Evolutionary conservation across 2,113 vertebrate genomes (phyloP).

Genomic region (Brachyhypopomus occidentalis): DNA sequence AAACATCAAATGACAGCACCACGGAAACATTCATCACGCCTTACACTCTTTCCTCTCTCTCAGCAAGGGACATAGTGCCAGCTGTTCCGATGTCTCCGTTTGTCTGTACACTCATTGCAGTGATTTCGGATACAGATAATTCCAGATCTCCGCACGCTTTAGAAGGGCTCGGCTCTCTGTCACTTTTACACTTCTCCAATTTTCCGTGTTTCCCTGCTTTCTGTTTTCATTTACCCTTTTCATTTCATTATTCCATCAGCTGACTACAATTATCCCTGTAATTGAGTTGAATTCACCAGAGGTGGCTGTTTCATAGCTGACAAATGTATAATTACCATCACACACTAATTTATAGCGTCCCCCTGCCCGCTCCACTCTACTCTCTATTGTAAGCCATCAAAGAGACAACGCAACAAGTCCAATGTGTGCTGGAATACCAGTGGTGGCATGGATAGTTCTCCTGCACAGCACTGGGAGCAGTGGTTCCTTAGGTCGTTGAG

Average conservation of each 20-base stretch:
- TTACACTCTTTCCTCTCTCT: slow-evolving; percentile 18
- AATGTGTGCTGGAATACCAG: neutral
- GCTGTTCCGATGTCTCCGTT: slow-evolving; percentile 30
- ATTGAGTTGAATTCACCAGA: neutral
- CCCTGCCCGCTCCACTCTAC: no score
- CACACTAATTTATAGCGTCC: no score
- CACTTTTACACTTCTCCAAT: neutral
- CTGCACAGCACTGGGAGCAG: neutral
- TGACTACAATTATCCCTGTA: neutral
- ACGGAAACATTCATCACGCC: slow-evolving; percentile 36
- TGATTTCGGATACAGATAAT: slow-evolving; percentile 18
- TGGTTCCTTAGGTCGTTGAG: neutral
- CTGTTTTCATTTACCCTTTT: neutral
- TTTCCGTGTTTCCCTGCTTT: neutral
- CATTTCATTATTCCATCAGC: slow-evolving; percentile 1
- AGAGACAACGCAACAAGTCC: neutral
- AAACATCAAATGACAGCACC: slow-evolving; percentile 43
- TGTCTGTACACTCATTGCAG: slow-evolving; percentile 25
- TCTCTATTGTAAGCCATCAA: neutral
- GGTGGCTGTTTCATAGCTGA: no score
- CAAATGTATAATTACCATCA: neutral
- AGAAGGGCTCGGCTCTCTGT: neutral
- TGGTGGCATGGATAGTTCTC: neutral
- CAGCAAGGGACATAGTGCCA: slow-evolving; percentile 38
- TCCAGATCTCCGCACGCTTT: slow-evolving; percentile 3